These are phyloP conservation scores for Scartelaos histophorus DNA, from an alignment of 2,113 vertebrate genomes.

Conservation along the genomic window DNA sequence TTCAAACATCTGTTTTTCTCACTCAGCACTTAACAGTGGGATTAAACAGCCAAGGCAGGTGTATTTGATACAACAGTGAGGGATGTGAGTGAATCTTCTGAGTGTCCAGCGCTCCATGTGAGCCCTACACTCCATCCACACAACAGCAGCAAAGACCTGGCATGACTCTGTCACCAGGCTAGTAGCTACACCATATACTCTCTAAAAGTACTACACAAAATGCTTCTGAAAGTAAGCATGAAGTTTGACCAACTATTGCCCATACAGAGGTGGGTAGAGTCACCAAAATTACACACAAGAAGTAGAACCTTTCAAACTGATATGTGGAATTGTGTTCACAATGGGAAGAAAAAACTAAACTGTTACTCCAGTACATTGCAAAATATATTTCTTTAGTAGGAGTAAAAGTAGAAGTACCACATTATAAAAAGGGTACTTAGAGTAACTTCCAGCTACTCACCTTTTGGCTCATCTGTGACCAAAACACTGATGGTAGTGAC, in stretches of 20 bases:
- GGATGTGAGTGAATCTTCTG: neutral
- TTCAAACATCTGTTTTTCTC: constrained; percentile 7
- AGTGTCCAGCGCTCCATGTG: constrained; percentile 29
- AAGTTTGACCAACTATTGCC: too few species aligned
- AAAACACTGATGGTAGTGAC: neutral
- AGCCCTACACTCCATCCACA: constrained; percentile 50
- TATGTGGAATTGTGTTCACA: neutral
- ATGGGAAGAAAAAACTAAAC: neutral
- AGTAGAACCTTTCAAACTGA: too few species aligned
- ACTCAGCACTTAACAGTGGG: constrained; percentile 6
- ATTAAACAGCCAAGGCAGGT: constrained; percentile 8
- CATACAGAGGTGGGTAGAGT: neutral
- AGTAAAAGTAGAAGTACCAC: too few species aligned
- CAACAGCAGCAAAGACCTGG: neutral
- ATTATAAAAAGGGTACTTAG: neutral
- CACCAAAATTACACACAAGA: neutral
- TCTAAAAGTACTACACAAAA: too few species aligned
- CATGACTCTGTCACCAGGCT: neutral
- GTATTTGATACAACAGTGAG: neutral
- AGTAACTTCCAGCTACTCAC: neutral
- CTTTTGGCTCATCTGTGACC: neutral
- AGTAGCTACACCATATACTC: neutral
- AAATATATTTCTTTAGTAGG: neutral
- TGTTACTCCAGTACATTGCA: neutral
- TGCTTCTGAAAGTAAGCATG: too few species aligned